Evolutionary conservation across 2,888 invertebrate genomes (phyloP), one percentile per base, ranked within the genome.

Genomic region (Drosophila subsilvestris): DNA sequence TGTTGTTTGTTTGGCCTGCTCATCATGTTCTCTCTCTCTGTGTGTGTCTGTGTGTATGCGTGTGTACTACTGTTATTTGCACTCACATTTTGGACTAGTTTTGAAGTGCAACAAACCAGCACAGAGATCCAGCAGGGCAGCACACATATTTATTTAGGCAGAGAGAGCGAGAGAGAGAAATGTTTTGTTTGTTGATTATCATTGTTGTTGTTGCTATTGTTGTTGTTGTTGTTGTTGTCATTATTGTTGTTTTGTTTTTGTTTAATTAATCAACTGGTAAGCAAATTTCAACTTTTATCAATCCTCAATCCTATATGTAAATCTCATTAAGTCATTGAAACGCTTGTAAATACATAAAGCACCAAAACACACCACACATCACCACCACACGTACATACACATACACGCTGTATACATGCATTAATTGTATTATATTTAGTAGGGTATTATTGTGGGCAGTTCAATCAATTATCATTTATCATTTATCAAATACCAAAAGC

Each of bases 241-340:
- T 74, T 77, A 68, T 79, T 77, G 79, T 84, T 76, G 75, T 82
- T 75, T 79, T 83, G 22, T 22, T 22, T 22, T 82, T 80, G 79
- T 80, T 83, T 72, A 70, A 76, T 78, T 80, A 83, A 79, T 73
- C 66, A 78, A 78, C 82, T 76, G 87, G 88, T 88, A 87, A 86
- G 88, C 88, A 83, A 84, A 77, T 78, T 80, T 87, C 43, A 55
- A 74, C 53, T 69, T 74, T 60, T 71, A 59, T 50, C 55, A 56
- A 68, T 54, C 66, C 75, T 73, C n/a, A n/a, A n/a, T n/a, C n/a
- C 74, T 73, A 63, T 78, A 56, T 43, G 44, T 42, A 45, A 63
- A 63, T 76, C 68, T 73, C 66, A 72, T 74, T 76, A 83, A 79
- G 83, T 86, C 83, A 84, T 80, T 80, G 70, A 79, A 75, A 77